Evolutionary conservation across 2,888 invertebrate genomes (phyloP), one percentile per base, ranked within the genome.

Genomic region (Lomographa bimaculata): DNA sequence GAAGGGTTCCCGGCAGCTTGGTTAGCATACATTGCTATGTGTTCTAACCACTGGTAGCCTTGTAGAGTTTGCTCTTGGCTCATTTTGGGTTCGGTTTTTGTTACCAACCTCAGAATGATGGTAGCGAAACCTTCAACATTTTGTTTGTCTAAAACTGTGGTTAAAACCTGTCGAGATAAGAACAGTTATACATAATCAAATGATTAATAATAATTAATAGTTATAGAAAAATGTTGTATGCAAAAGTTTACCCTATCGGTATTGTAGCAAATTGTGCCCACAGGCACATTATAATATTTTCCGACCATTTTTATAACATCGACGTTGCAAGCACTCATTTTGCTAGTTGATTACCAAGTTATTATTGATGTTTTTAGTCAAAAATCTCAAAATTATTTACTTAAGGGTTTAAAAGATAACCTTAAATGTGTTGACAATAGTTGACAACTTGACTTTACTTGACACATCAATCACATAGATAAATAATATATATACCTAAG

Each of bases 21-120:
- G 58, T 90, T 89, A 1, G 84, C 77, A 64, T 89, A 91, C 68
- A 90, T 76, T 1, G 91, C 87, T 2, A 92, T 84, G 62, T 92
- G 92, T 63, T 94, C 94, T 16, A 94, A 71, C 94, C 94, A 94
- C 55, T 94, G 94, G 43, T 91, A 90, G 10, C 89, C 77, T 10
- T 87, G 73, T 2, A 89, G 64, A 37, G 50, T 60, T 42, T 87
- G 84, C 45, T 90, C 84, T 21, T 78, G 71, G 38, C 73, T 90
- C 52, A 83, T 67, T 5, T 70, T 57, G 1, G 48, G 48, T 7
- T 79, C 79, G 24, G 82, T 89, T 57, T 89, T 87, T 1, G 72
- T 68, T 0, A 85, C 84, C 45, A 92, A 58, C 23, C 70, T 66
- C 16, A 89, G 69, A 6, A 92, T 69, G 37, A 92, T 91, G 5